Evolutionary conservation across 2,888 invertebrate genomes (phyloP), one percentile per base, ranked within the genome.

Genomic region (Rapana venosa): DNA sequence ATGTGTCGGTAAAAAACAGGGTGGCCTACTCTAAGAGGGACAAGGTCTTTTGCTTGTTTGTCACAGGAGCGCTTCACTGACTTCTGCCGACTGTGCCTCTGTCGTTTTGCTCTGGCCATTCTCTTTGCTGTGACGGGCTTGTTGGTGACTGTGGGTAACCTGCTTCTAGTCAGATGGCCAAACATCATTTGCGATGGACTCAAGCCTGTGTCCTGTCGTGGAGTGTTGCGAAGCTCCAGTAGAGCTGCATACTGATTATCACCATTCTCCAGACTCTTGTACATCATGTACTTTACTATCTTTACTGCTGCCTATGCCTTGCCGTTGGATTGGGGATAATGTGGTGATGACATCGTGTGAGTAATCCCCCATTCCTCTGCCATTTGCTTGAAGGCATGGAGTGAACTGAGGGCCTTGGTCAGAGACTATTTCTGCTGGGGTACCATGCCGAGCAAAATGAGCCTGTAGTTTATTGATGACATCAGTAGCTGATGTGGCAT

Each of bases 371-470:
- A 92, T 61, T 91, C 86, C 4, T 88, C 26, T 0, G 84, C 79
- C 35, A 91, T 89, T 20, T 35, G 74, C 36, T 85, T 32, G 85
- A 91, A 92, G 47, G 89, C 86, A 30, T 32, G 30, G 90, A 13
- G 88, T 90, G 84, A 91, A 90, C 77, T 91, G 91, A 6, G 89
- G 90, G 58, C 91, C 91, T 47, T 74, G 85, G 66, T 91, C 89
- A n/a, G 84, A 81, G 47, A 88, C 70, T 11, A 88, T 32, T n/a
- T 84, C 36, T 15, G 22, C 13, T 17, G 84, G 88, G 17, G 30
- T 36, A n/a, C 85, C 88, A 26, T 70, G 47, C 8, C 74, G 30
- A 20, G 84, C 84, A 70, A 84, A 88, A 6, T 84, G 84, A 0
- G 30, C 47, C 20, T 88, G 30, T n/a, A 84, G 47, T 47, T 66